A percentile compares a stretch with the other conserved stretches of the same genome.
phyloP scores from a whole-genome alignment of 2,797 vertebrate species.

The Takifugu rubripes region DNA sequence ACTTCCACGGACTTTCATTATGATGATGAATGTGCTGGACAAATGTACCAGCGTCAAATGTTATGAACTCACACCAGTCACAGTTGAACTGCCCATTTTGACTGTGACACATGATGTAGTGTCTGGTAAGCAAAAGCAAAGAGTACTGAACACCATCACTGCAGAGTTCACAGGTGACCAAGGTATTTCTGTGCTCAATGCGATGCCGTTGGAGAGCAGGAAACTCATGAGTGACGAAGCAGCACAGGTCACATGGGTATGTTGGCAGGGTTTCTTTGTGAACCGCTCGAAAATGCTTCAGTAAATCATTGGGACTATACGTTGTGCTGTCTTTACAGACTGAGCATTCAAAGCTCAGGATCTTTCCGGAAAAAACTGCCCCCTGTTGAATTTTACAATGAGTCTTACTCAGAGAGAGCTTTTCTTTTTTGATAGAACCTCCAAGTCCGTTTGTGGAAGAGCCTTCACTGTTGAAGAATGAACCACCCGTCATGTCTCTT shows the following conservation, averaged over 20 bases:
- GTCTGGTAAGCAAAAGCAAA: constrained; percentile 89
- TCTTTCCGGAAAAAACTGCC: constrained; percentile 87
- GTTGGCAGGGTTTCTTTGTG: constrained; percentile 90
- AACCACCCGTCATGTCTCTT: constrained; percentile 79
- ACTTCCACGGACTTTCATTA: constrained; percentile 87
- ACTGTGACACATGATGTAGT: constrained; percentile 91
- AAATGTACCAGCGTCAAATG: constrained; percentile 92
- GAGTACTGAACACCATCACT: constrained; percentile 88
- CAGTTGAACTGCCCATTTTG: constrained; percentile 90
- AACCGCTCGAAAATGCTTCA: constrained; percentile 90
- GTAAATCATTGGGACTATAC: constrained; percentile 95
- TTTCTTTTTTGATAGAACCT: constrained; percentile 75
- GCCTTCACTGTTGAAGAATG: constrained; percentile 76
- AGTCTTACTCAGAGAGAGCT: constrained; percentile 72
- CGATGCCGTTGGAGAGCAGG: constrained; percentile 91
- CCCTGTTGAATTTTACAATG: constrained; percentile 73
- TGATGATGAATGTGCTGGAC: constrained; percentile 98
- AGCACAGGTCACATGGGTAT: constrained; percentile 96
- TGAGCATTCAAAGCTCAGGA: constrained; percentile 91
- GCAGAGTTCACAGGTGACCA: constrained; percentile 96
- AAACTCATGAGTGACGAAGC: constrained; percentile 91
- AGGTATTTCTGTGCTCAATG: constrained; percentile 87
- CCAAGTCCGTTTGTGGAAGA: constrained; percentile 69
- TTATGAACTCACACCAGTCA: constrained; percentile 94
- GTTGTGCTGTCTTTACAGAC: constrained; percentile 86